Evolutionary conservation across 1,140 invertebrate species (phyloP).

Genomic region (Drosophila kurseongensis): DNA sequence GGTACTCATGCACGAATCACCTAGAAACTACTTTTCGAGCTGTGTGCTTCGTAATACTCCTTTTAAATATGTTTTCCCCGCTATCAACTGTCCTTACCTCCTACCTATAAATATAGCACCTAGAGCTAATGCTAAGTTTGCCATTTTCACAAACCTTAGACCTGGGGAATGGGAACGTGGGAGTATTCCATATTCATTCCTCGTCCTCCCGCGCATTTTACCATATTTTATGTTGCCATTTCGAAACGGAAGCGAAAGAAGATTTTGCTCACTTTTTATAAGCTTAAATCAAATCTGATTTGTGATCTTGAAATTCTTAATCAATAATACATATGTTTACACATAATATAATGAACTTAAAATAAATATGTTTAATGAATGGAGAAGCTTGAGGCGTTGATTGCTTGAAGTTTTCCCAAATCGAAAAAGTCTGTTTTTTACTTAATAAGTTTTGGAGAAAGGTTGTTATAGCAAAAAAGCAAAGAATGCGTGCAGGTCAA

Average conservation of each 20-base stretch:
- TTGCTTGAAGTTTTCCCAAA: conserved; percentile 66
- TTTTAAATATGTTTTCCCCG: neutral
- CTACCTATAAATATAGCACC: conserved; percentile 19
- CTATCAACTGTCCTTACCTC: conserved; percentile 6
- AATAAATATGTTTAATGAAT: conserved; percentile 67
- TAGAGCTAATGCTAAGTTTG: conserved; percentile 30
- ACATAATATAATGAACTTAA: conserved; percentile 72
- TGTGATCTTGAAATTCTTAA: conserved; percentile 79
- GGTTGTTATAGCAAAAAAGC: too few species aligned
- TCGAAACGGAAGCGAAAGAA: conserved; percentile 27
- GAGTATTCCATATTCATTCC: conserved; percentile 1
- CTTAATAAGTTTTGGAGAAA: neutral
- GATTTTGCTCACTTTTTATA: conserved; percentile 27
- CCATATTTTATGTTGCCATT: conserved; percentile 32
- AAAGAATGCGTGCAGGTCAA: neutral
- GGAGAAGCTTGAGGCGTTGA: conserved; percentile 67
- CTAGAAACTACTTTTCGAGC: neutral
- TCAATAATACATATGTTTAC: conserved; percentile 74
- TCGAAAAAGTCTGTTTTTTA: conserved; percentile 12
- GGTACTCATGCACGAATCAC: conserved; percentile 2
- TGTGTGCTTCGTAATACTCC: conserved; percentile 2
- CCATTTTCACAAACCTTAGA: conserved; percentile 8
- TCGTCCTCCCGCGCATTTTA: conserved; percentile 2
- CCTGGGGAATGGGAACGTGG: neutral
- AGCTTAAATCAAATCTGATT: conserved; percentile 75